phyloP scores from a whole-genome alignment of 2,797 vertebrate genomes.

The Gallinago nigripennis region DNA sequence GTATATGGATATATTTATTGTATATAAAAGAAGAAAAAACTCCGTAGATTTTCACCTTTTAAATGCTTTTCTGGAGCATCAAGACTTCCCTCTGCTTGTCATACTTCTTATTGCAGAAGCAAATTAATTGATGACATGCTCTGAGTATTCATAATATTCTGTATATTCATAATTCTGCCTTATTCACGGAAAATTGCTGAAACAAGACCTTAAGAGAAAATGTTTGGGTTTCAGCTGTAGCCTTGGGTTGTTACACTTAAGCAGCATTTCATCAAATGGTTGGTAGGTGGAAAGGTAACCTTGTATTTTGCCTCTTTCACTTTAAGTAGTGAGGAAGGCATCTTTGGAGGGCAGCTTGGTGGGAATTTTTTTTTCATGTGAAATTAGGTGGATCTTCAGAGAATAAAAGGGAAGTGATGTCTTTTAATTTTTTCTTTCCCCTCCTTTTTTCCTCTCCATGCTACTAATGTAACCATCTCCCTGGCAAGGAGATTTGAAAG shows the following conservation, averaged over 20 bases:
- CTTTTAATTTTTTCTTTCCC: neutral
- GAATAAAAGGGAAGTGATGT: neutral
- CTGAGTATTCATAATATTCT: neutral
- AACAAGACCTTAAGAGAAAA: neutral
- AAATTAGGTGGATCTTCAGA: neutral
- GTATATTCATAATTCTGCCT: conserved; percentile 5
- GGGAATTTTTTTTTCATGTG: neutral
- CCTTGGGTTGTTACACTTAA: neutral
- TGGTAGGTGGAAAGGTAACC: neutral
- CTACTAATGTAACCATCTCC: neutral
- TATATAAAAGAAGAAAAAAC: neutral
- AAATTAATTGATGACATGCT: conserved; percentile 23
- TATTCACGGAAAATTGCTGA: conserved; percentile 1
- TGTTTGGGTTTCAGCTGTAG: conserved; percentile 9
- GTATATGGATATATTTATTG: neutral
- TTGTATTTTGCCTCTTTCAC: neutral
- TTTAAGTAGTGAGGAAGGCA: neutral
- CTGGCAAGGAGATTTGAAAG: neutral
- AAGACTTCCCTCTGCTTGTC: conserved; percentile 17
- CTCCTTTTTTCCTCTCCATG: fast-evolving
- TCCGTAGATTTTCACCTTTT: neutral
- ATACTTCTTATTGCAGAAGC: conserved; percentile 1
- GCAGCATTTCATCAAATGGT: neutral
- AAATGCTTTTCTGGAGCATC: conserved; percentile 1
- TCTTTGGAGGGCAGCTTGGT: neutral